Conservation (phyloP, 2,797 vertebrate genomes). For the Microctenopoma steveboyesi region DNA sequence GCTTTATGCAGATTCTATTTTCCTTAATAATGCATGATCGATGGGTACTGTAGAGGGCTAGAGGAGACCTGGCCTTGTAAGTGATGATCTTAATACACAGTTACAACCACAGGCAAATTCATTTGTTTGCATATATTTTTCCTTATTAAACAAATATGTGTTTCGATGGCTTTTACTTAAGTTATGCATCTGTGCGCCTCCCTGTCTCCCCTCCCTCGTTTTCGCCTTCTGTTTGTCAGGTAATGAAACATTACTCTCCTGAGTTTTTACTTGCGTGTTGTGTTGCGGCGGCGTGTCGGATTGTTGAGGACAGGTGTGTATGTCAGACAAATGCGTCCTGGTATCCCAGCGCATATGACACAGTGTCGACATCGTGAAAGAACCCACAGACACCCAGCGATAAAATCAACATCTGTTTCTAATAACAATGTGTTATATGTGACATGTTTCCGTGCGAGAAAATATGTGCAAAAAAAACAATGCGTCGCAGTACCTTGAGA, state of each 20-base stretch:
- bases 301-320: slow-evolving; percentile 76
- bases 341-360: slow-evolving; percentile 73
- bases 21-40: slow-evolving; percentile 81
- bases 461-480: slow-evolving; percentile 61
- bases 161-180: slow-evolving; percentile 80
- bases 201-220: slow-evolving; percentile 48
- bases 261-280: slow-evolving; percentile 67
- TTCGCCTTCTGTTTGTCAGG: slow-evolving; percentile 76
- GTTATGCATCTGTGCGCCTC: slow-evolving; percentile 65
- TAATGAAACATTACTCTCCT: slow-evolving; percentile 77
- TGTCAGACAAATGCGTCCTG: slow-evolving; percentile 75
- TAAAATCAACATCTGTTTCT: slow-evolving; percentile 83
- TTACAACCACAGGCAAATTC: slow-evolving; percentile 79
- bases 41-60: slow-evolving; percentile 69
- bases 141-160: slow-evolving; percentile 76
- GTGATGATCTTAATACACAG: slow-evolving; percentile 80
- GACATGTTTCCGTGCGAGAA: slow-evolving; percentile 71
- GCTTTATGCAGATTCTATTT: slow-evolving; percentile 79
- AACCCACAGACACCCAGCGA: slow-evolving; percentile 69
- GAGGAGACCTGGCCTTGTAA: slow-evolving; percentile 77
- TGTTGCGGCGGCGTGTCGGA: slow-evolving; percentile 58
- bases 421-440: slow-evolving; percentile 81
- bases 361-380: slow-evolving; percentile 71
- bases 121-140: slow-evolving; percentile 77
- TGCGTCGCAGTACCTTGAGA: slow-evolving; percentile 58